A percentile compares a stretch with the other conserved stretches of the same genome.
These are phyloP conservation scores for Mechanitis mazaeus DNA, from an alignment of 2,888 invertebrate genomes.

Conservation along the genomic window DNA sequence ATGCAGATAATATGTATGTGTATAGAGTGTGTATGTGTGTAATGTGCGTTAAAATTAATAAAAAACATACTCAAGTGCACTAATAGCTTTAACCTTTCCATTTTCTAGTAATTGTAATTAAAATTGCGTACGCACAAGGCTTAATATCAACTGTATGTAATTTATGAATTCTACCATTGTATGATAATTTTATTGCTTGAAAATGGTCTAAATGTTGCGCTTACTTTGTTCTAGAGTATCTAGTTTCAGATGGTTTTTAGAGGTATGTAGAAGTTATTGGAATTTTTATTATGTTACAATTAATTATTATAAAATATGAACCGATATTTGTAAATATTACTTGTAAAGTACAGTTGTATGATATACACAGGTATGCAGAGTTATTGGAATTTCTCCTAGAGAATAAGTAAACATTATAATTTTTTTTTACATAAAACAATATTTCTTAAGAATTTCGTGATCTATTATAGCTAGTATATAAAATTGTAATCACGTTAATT, in stretches of 20 bases:
- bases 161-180: constrained; percentile 30
- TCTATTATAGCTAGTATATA: too few species aligned
- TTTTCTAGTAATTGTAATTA: constrained; percentile 58
- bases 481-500: too few species aligned
- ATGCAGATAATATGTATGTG: too few species aligned
- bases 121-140: constrained; percentile 41
- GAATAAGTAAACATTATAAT: too few species aligned
- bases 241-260: constrained; percentile 1
- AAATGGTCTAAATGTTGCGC: constrained; percentile 15
- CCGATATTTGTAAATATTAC: too few species aligned
- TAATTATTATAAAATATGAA: background rate
- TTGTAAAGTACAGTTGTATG: too few species aligned
- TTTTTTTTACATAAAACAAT: too few species aligned
- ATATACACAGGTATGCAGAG: too few species aligned
- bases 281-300: background rate
- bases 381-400: too few species aligned
- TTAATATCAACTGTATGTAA: constrained; percentile 35
- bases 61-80: constrained; percentile 29
- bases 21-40: background rate
- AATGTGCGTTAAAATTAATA: constrained; percentile 23
- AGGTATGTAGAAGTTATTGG: background rate
- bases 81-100: constrained; percentile 64
- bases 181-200: constrained; percentile 29
- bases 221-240: constrained; percentile 1
- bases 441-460: too few species aligned